These are phyloP conservation scores for Leptodactylus fallax DNA, from an alignment of 2,797 vertebrate species.

Conservation along the genomic window DNA sequence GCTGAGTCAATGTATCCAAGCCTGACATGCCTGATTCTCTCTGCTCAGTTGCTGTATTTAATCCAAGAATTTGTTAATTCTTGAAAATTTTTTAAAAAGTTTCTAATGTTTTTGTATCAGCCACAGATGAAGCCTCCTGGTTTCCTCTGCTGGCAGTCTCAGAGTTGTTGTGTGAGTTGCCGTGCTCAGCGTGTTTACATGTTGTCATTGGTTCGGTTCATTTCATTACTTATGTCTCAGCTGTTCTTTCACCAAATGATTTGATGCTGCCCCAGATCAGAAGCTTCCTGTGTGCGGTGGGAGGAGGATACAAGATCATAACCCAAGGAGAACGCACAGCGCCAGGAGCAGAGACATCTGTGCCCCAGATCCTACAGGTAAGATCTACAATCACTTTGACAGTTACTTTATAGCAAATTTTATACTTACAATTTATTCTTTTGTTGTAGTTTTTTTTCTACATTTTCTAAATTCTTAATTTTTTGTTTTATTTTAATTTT, in stretches of 20 bases:
- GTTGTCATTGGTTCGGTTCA: not conserved
- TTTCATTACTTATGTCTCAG: not conserved
- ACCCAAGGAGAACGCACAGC: slow-evolving; percentile 9
- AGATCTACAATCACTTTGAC: not conserved
- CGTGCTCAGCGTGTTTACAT: not conserved
- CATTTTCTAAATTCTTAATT: not conserved
- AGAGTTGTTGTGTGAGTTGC: too few species aligned
- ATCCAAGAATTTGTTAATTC: too few species aligned
- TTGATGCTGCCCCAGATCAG: slow-evolving; percentile 38
- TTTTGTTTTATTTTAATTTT: too few species aligned
- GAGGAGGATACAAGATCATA: slow-evolving; percentile 24
- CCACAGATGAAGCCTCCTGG: too few species aligned
- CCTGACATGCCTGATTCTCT: too few species aligned
- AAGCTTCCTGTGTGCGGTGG: slow-evolving; percentile 33
- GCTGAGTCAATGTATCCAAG: not conserved
- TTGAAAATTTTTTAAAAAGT: not conserved
- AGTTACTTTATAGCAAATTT: not conserved
- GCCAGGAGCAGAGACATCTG: slow-evolving; percentile 29
- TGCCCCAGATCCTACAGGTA: slow-evolving; percentile 52
- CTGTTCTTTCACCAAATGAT: slow-evolving; percentile 34
- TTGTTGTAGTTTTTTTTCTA: not conserved
- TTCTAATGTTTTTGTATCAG: not conserved
- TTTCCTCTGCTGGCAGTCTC: not conserved
- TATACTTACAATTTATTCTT: not conserved
- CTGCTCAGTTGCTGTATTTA: too few species aligned